Evolutionary conservation across 92 coral and sea anemone genomes (phyloP), one percentile per base, ranked within the genome.

Genomic region (Hydrozoanthus gracilis): DNA sequence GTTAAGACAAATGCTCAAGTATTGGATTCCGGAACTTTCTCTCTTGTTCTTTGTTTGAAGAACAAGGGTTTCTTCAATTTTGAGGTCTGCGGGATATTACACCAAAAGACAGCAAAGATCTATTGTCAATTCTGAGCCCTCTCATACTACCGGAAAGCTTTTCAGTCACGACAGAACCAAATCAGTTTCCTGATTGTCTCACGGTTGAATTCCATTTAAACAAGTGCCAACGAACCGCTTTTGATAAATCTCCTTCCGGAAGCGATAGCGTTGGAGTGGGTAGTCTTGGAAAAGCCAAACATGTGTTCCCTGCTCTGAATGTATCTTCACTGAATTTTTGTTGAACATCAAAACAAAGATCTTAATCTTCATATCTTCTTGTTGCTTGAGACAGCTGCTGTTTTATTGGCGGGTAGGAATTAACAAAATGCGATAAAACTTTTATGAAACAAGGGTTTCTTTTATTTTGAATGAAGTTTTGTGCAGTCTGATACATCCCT

Each of bases 1-100:
- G 55, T 13, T 50, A 5, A 76, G 44, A 15, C 61, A 76, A 76
- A 44, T 51, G 12, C n/a, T 51, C 18, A 76, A 76, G 48, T 5
- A 52, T 76, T 17, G 64, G 12, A 52, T 76, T 76, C 82, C 82
- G 18, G 82, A 76, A 54, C 18, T 54, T 20, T 76, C 82, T 51
- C 27, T 51, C 16, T 54, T 35, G 10, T 20, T 76, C 82, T 51
- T 54, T 51, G 48, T 54, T 35, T 13, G 6, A 10, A 4, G n/a
- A 76, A 54, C 67, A 54, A 76, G 11, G n/a, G 11, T 15, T 18
- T 76, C 13, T 76, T 76, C 16, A 76, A 51, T 10, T 18, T 51
- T n/a, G 65, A 7, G 13, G 65, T 76, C 47, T 20, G 49, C 18
- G 4, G 18, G 55, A 15, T 75, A 51, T 13, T 27, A 16, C 79